Conservation (phyloP, 2,113 vertebrate species). For the Rafetus swinhoei region DNA sequence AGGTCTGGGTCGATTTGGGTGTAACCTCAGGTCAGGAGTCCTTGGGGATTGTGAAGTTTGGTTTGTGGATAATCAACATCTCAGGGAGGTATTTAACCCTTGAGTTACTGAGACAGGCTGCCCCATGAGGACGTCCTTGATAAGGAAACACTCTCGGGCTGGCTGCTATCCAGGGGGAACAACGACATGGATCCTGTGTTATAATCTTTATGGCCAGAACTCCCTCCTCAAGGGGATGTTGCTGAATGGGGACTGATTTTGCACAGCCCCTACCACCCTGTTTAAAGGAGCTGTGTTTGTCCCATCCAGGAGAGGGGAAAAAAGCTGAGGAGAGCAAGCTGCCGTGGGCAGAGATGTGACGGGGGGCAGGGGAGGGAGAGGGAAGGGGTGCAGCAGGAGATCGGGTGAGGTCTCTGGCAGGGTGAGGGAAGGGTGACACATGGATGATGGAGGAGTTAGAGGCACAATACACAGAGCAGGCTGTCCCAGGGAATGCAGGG, state of each 20-base stretch:
- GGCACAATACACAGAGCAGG: too few species aligned
- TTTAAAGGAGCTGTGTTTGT: neutral
- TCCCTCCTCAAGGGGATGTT: neutral
- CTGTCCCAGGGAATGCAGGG: too few species aligned
- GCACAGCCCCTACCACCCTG: neutral
- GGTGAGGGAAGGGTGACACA: neutral
- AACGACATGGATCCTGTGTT: neutral
- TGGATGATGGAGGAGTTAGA: too few species aligned
- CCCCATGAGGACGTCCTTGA: neutral
- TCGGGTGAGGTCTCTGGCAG: neutral
- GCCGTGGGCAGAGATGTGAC: neutral
- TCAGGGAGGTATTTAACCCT: neutral
- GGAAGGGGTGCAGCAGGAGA: too few species aligned
- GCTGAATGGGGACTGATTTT: too few species aligned
- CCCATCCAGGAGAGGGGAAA: neutral
- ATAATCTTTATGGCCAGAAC: neutral
- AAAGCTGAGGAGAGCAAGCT: neutral
- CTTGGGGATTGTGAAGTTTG: neutral
- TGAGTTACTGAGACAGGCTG: neutral
- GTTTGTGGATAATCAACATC: neutral
- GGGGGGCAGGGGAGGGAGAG: neutral
- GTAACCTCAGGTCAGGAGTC: neutral
- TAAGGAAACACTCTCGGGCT: neutral
- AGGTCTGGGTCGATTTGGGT: too few species aligned
- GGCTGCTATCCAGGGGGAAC: neutral